Evolutionary conservation across 2,888 invertebrate species (phyloP).

Genomic region (Caenorhabditis auriculariae): DNA sequence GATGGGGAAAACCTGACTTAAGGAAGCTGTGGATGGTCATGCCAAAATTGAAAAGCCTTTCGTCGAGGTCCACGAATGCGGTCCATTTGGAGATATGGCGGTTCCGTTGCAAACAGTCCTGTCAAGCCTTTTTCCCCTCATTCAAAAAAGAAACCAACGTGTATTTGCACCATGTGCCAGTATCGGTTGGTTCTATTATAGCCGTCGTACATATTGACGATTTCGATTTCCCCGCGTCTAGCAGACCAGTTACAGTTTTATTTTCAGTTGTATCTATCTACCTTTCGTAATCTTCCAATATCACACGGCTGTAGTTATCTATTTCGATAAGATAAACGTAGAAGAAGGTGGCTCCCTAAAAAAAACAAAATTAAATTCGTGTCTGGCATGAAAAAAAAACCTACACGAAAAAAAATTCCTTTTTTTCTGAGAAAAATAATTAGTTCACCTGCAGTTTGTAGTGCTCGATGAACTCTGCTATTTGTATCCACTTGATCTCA

Average conservation of each 20-base stretch:
- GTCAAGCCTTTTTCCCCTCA: not conserved
- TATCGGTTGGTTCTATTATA: constrained; percentile 12
- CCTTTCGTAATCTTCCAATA: constrained; percentile 26
- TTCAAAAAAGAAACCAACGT: constrained; percentile 6
- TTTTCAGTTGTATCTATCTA: too few species aligned
- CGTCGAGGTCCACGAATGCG: constrained; percentile 20
- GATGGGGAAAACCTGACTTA: too few species aligned
- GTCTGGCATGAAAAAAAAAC: too few species aligned
- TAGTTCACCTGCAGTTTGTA: too few species aligned
- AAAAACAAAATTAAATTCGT: too few species aligned
- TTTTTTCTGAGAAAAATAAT: too few species aligned
- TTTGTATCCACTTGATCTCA: too few species aligned
- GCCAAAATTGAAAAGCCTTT: constrained; percentile 21
- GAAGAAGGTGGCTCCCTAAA: constrained; percentile 21
- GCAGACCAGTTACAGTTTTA: too few species aligned
- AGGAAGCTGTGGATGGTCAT: too few species aligned
- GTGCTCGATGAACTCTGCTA: too few species aligned
- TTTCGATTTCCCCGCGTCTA: constrained; percentile 20
- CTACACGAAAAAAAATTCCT: too few species aligned
- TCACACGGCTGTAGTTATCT: constrained; percentile 15
- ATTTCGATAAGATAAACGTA: constrained; percentile 25
- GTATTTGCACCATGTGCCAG: constrained; percentile 25
- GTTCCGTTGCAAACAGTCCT: constrained; percentile 20
- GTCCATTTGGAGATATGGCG: constrained; percentile 17
- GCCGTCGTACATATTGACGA: constrained; percentile 13